A percentile compares a stretch with the other conserved stretches of the same genome.
These are phyloP conservation scores for Helicoverpa zea DNA, from an alignment of 1,140 invertebrate species.

Conservation along the genomic window DNA sequence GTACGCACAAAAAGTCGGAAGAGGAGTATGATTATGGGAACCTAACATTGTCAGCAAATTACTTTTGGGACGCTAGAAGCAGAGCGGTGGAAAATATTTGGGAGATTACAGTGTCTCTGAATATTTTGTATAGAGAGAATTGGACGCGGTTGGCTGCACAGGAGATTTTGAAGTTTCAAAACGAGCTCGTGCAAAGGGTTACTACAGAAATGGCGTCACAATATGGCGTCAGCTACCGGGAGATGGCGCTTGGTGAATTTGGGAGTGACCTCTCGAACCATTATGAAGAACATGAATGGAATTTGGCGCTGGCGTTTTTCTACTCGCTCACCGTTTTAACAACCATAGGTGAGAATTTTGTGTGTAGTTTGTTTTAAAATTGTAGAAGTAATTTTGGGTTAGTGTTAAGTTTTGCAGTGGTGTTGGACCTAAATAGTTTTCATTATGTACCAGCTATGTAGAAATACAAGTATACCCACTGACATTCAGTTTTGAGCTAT, in stretches of 20 bases:
- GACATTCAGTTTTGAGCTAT: no score
- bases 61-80: slow-evolving; percentile 88
- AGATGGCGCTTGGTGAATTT: slow-evolving; percentile 85
- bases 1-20: slow-evolving; percentile 72
- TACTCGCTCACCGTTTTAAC: slow-evolving; percentile 98
- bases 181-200: slow-evolving; percentile 93
- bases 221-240: slow-evolving; percentile 84
- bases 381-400: slow-evolving; percentile 21
- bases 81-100: slow-evolving; percentile 96
- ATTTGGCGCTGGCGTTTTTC: slow-evolving; percentile 96
- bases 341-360: slow-evolving; percentile 95
- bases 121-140: slow-evolving; percentile 97
- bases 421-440: no score
- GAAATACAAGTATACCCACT: no score
- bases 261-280: slow-evolving; percentile 75
- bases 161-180: slow-evolving; percentile 89
- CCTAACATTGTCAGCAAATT: slow-evolving; percentile 82
- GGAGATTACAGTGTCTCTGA: slow-evolving; percentile 97
- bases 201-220: slow-evolving; percentile 90
- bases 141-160: slow-evolving; percentile 92
- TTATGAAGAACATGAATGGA: slow-evolving; percentile 93
- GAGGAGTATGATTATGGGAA: slow-evolving; percentile 81
- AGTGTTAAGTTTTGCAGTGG: not conserved
- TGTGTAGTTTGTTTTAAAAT: slow-evolving; percentile 15
- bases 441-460: no score